Conservation (phyloP, 2,797 vertebrate genomes). For the Bradypodion pumilum region DNA sequence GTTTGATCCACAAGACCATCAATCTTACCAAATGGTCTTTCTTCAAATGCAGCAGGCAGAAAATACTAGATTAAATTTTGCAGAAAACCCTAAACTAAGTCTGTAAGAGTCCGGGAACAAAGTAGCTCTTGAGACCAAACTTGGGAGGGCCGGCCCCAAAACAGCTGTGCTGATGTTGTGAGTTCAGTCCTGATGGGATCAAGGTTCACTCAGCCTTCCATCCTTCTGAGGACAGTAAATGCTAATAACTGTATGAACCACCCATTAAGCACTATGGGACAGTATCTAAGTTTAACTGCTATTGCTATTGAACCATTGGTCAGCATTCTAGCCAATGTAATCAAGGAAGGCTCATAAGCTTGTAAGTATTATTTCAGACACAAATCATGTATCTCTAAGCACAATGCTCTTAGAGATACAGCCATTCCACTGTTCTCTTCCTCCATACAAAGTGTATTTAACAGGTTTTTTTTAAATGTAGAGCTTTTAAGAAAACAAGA, state of each 20-base stretch:
- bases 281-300: too few relatives aligned
- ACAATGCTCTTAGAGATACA: slow-evolving; percentile 40
- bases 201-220: too few relatives aligned
- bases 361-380: slow-evolving; percentile 35
- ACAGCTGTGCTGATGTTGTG: too few relatives aligned
- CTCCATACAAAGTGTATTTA: background rate
- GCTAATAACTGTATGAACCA: too few relatives aligned
- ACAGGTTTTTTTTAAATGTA: slow-evolving; percentile 22
- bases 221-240: too few relatives aligned
- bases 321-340: slow-evolving; percentile 16
- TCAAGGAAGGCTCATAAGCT: slow-evolving; percentile 5
- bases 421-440: slow-evolving; percentile 20
- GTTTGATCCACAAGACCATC: background rate
- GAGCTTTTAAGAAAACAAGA: slow-evolving; percentile 32
- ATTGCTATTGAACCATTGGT: slow-evolving; percentile 39
- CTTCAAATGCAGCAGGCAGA: slow-evolving; percentile 23
- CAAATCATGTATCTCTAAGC: slow-evolving; percentile 45
- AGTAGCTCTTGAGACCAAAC: background rate
- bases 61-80: slow-evolving; percentile 8
- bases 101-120: background rate
- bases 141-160: too few relatives aligned
- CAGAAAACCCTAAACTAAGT: background rate
- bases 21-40: background rate
- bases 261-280: too few relatives aligned
- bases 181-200: too few relatives aligned